A percentile compares a stretch with the other conserved stretches of the same genome.
phyloP scores from a whole-genome alignment of 2,888 invertebrate genomes.

The Plebejus argus region DNA sequence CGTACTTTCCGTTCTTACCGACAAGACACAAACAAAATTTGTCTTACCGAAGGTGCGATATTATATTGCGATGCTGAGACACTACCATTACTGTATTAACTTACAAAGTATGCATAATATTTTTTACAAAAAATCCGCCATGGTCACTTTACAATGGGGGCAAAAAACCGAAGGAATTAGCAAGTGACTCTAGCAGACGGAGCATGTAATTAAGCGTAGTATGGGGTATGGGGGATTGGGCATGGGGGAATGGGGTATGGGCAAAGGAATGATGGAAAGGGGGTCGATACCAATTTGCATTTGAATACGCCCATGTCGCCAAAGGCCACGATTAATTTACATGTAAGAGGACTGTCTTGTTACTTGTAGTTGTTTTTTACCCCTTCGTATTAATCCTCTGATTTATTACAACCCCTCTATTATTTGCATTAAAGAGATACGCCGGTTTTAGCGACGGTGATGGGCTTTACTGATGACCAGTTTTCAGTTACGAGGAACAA shows the following conservation, averaged over 20 bases:
- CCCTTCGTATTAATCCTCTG: neutral
- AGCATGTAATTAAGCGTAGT: conserved; percentile 40
- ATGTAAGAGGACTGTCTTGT: conserved; percentile 23
- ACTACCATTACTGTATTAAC: neutral
- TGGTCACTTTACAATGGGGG: neutral
- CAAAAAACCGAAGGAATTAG: conserved; percentile 39
- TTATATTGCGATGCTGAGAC: neutral
- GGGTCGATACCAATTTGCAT: conserved; percentile 44
- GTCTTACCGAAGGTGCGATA: neutral
- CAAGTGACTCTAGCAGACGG: conserved; percentile 38
- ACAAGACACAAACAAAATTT: too few relatives aligned
- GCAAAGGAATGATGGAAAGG: conserved; percentile 39
- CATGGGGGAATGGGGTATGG: conserved; percentile 37
- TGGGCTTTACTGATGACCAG: too few relatives aligned
- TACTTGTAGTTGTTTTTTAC: conserved; percentile 21
- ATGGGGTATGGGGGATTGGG: conserved; percentile 34
- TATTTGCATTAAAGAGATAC: neutral
- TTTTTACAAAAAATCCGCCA: neutral
- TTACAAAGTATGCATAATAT: neutral
- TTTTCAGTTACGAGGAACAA: too few relatives aligned
- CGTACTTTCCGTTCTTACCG: too few relatives aligned
- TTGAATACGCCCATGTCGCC: conserved; percentile 40
- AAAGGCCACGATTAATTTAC: conserved; percentile 39
- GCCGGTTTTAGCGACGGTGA: neutral
- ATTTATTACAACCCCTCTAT: neutral